Evolutionary conservation across 1,140 invertebrate species (phyloP), one percentile per base, ranked within the genome.

Genomic region (Drosophila baimaii): DNA sequence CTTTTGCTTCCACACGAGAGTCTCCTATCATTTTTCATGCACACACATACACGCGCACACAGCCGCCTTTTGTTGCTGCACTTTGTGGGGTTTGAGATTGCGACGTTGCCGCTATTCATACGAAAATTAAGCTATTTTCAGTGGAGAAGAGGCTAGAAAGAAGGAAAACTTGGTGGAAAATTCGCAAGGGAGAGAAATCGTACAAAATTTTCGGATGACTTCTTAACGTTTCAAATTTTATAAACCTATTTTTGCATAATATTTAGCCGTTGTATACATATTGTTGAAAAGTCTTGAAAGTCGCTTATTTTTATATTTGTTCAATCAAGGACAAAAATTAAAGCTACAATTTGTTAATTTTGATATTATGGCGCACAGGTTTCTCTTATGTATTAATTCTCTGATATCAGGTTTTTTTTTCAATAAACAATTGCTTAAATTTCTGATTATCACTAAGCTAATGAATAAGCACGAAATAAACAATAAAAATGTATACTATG

Each of bases 1-100:
- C 31, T 54, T 54, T 54, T 33, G 51, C 51, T 54, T 54, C 51
- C 29, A 35, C 31, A 54, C 31, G 35, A 29, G 37, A 51, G 65
- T 68, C 79, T 81, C 62, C 78, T 86, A 79, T 88, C 79, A 77
- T 86, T 82, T 82, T 88, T 86, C 83, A 81, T 86, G 64, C 69
- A 79, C 64, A 70, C 68, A 62, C 39, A 49, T 29, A 63, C 46
- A 49, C 23, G 58, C 35, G 51, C 31, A 64, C 46, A 70, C 55
- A 49, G 29, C n/a, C 4, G 19, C 19, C 19, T 62, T 35, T 61
- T 61, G 58, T 61, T 61, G 25, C 43, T 63, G 57, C 31, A 63
- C 61, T 37, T 61, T 68, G 41, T 51, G 61, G 62, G 61, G 58
- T 37, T 39, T 59, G n/a, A 54, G 35, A 61, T 27, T 23, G 56